Base-by-base conservation (phyloP, 2,797 vertebrate species). In the Darevskia nairensis region DNA sequence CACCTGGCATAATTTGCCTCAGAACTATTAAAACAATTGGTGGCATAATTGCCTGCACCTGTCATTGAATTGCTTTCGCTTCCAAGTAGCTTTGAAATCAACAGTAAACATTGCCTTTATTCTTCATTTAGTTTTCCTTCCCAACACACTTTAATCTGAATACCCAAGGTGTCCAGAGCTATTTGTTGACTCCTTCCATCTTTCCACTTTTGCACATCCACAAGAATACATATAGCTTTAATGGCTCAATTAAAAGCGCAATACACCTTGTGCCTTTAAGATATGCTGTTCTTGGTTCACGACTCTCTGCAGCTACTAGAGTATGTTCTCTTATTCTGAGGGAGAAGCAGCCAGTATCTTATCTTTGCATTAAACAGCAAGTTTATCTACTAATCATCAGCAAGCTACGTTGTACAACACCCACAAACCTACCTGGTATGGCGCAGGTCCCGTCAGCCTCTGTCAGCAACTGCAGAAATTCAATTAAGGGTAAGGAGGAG, bases 1-100 rank as follows among this genome's bases (percentile, higher is more conserved):
- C 68, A 80, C 72, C 79, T 89, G 86, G 71, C 59, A 77, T 76
- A 76, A 89, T 89, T 86, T 82, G 71, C 72, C 44, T 81, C 79
- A 59, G 77, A 82, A 41, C 78, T 82, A 76, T 89, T 89, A 86
- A 89, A 86, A 81, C 84, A 86, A 86, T 64, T 89, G 84, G 72
- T 82, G 46, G 84, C 29, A 89, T 89, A 89, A 89, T 86, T 86
- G 71, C 69, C 76, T 89, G 44, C 71, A 86, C 88, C 84, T 89
- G 84, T 55, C 71, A 82, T 39, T 69, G 79, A 89, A 81, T 68
- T 80, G 78, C 25, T 44, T 81, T 76, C 41, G 32, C 76, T 76
- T 86, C 41, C 19, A 69, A 69, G 74, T 46, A 86, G 71, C 32
- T 86, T 77, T 41, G n/a, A 46, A 89, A 44, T 27, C 44, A 86